These are phyloP conservation scores for Phorcus lineatus DNA, from an alignment of 2,888 invertebrate species.

Conservation along the genomic window DNA sequence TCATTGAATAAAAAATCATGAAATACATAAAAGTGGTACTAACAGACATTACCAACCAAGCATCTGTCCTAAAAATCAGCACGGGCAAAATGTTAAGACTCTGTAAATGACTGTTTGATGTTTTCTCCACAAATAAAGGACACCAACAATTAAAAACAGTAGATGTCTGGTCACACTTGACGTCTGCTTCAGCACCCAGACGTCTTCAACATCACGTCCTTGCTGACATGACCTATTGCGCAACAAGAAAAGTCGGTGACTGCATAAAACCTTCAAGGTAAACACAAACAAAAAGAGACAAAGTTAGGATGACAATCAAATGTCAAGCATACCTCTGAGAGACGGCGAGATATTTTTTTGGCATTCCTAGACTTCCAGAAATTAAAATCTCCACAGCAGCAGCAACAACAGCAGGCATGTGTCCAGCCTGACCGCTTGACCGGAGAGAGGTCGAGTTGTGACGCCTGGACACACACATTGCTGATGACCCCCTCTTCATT, in stretches of 20 bases:
- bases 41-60: too few species aligned
- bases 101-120: too few species aligned
- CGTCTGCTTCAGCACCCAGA: too few species aligned
- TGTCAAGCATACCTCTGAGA: slow-evolving; percentile 14
- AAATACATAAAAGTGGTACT: too few species aligned
- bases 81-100: too few species aligned
- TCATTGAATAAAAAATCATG: too few species aligned
- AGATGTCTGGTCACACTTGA: too few species aligned
- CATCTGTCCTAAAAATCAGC: too few species aligned
- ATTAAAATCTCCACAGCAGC: slow-evolving; percentile 12
- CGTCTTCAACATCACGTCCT: background rate
- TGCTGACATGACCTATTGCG: background rate
- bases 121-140: too few species aligned
- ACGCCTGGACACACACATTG: slow-evolving; percentile 13
- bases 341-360: background rate
- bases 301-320: background rate
- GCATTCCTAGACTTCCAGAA: slow-evolving; percentile 8
- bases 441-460: slow-evolving; percentile 4
- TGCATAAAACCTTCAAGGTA: background rate
- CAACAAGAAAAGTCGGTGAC: background rate
- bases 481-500: slow-evolving; percentile 13
- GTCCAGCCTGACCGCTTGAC: slow-evolving; percentile 1
- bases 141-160: too few species aligned
- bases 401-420: slow-evolving; percentile 18
- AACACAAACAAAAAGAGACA: background rate